phyloP scores from a whole-genome alignment of 2,888 invertebrate genomes.

The Papilio gigon region DNA sequence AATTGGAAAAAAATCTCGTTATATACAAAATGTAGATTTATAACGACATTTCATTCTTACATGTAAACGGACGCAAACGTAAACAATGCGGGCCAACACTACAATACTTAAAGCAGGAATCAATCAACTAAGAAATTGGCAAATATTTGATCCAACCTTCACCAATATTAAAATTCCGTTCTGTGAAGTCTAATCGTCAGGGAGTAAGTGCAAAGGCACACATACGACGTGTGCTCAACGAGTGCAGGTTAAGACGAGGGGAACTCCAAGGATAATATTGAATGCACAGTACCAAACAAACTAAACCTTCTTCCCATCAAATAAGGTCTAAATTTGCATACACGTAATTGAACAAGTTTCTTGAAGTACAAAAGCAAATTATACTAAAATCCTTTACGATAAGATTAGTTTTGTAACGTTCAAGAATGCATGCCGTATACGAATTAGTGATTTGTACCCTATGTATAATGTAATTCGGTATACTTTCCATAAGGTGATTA shows the following conservation, averaged over 20 bases:
- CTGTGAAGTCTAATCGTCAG: conserved; percentile 52
- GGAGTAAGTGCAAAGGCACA: conserved; percentile 47
- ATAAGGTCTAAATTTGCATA: conserved; percentile 46
- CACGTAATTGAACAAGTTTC: conserved; percentile 45
- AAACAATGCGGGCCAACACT: background rate
- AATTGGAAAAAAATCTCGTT: too few relatives aligned
- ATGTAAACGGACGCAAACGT: background rate
- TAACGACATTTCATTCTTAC: too few relatives aligned
- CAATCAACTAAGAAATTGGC: conserved; percentile 27
- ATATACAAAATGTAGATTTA: too few relatives aligned
- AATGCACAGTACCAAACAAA: conserved; percentile 25
- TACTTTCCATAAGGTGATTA: conserved; percentile 76
- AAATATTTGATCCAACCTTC: conserved; percentile 36
- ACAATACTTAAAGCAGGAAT: conserved; percentile 16
- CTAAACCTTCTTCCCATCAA: conserved; percentile 20
- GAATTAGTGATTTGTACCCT: conserved; percentile 75
- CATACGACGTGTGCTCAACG: conserved; percentile 49
- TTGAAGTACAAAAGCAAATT: background rate
- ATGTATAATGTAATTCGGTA: conserved; percentile 73
- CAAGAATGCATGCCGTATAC: conserved; percentile 42
- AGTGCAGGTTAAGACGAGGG: conserved; percentile 56
- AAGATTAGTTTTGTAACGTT: conserved; percentile 8
- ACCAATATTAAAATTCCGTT: conserved; percentile 30
- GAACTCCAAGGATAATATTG: conserved; percentile 69
- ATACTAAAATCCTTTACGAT: background rate